Conservation (phyloP, 2,888 invertebrate genomes). For the Plutella xylostella region DNA sequence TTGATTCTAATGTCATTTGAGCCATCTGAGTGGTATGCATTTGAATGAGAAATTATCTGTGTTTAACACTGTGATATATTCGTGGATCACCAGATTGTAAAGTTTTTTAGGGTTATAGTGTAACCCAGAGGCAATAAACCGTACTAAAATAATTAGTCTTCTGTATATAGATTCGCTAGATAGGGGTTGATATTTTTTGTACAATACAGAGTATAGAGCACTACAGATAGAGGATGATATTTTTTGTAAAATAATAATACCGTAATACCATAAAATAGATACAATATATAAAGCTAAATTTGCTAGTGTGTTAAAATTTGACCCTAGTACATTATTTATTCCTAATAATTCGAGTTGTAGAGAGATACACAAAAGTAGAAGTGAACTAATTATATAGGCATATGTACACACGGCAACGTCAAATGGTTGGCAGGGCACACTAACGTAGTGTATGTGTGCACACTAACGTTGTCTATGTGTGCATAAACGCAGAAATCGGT, state of each 20-base stretch:
- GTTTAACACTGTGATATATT: background rate
- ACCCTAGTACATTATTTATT: background rate
- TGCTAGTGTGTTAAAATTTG: background rate
- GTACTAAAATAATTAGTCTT: background rate
- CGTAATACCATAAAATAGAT: no score
- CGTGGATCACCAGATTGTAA: background rate
- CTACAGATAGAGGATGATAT: no score
- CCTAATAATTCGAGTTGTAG: background rate
- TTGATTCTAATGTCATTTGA: background rate
- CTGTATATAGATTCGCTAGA: background rate
- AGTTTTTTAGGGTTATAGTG: background rate
- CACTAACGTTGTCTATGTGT: no score
- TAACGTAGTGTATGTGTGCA: no score
- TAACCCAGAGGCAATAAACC: no score
- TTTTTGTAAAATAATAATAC: no score
- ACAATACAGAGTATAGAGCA: no score
- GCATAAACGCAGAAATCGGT: no score
- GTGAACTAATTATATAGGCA: background rate
- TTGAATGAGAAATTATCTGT: background rate
- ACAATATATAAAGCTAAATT: no score
- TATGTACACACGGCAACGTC: no score
- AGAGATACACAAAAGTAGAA: background rate
- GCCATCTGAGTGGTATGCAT: background rate
- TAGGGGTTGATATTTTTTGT: background rate
- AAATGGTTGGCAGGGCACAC: no score